Evolutionary conservation across 2,888 invertebrate species (phyloP), one percentile per base, ranked within the genome.

Genomic region (Callosobruchus maculatus): DNA sequence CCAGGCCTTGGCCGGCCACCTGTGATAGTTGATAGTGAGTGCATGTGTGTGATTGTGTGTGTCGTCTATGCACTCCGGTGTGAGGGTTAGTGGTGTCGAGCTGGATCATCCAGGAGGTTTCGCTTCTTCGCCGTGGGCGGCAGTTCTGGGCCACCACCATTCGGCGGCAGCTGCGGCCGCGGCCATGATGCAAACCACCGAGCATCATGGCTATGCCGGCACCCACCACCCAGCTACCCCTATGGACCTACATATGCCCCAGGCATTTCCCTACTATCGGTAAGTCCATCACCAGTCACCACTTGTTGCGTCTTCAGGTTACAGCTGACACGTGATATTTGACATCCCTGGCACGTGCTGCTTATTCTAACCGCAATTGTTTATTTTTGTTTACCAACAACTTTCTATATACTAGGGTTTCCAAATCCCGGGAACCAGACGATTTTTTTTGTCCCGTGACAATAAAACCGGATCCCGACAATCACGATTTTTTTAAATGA

Each of bases 241-340:
- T 72, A 96, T 96, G 95, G 96, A 96, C 87, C 91, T 96, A 82
- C 96, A 96, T 88, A 95, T 96, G 87, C 94, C 96, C 72, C 96
- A 96, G 87, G 95, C 94, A 82, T 96, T 96, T 87, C 95, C 95
- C 75, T 96, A 96, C 88, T 96, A 96, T 89, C 93, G 95, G 95
- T 96, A 85, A 89, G 92, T 68, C 21, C 18, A 20, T 22, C 21
- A 68, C 80, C 83, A 84, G 13, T 22, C 21, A 68, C 80, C 83
- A 84, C 85, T 85, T 86, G 85, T 86, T 85, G 85, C 83, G 85
- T 84, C 84, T 85, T 85, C 84, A 84, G 85, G 85, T 81, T 82
- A 80, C 80, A 80, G 79, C 81, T 80, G 82, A 81, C 85, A 85
- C 85, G 86, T 85, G 85, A 86, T 85, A 86, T 83, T 85, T 82